Evolutionary conservation across 2,797 vertebrate genomes (phyloP).

Genomic region (Poeciliopsis turneri): DNA sequence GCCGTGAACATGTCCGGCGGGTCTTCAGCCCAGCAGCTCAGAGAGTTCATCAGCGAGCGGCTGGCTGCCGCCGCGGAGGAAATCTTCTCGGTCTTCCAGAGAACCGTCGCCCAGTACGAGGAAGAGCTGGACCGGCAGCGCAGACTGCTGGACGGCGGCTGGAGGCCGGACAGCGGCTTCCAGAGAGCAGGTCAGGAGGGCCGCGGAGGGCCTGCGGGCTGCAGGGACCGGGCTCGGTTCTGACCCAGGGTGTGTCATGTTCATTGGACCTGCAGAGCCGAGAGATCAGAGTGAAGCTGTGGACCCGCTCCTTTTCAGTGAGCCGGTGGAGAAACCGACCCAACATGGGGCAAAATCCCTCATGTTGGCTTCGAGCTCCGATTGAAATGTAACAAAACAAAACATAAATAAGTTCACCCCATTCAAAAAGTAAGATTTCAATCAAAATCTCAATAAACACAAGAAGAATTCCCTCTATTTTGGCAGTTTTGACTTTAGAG

Average conservation of each 20-base stretch:
- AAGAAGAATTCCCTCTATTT: no score
- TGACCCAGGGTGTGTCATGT: neutral
- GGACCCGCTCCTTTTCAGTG: neutral
- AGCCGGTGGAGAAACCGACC: neutral
- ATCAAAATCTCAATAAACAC: no score
- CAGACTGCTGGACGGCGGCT: slow-evolving; percentile 33
- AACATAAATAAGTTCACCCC: no score
- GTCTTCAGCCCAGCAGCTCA: neutral
- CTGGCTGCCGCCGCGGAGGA: slow-evolving; percentile 1
- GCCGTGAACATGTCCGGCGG: neutral
- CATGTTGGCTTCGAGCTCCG: no score
- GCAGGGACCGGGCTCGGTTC: neutral
- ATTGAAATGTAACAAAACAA: no score
- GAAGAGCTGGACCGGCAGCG: slow-evolving; percentile 21
- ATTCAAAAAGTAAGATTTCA: no score
- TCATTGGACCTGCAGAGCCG: neutral
- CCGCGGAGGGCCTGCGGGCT: neutral
- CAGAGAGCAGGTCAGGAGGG: slow-evolving; percentile 18
- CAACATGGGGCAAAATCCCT: no score
- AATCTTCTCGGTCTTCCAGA: neutral
- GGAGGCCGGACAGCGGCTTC: slow-evolving; percentile 8
- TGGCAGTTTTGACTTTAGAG: no score
- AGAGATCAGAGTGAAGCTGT: neutral
- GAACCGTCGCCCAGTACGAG: slow-evolving; percentile 1
- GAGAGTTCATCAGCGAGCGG: slow-evolving; percentile 1